Conservation (phyloP, 2,113 vertebrate genomes). For the Nannobrachium achirus region DNA sequence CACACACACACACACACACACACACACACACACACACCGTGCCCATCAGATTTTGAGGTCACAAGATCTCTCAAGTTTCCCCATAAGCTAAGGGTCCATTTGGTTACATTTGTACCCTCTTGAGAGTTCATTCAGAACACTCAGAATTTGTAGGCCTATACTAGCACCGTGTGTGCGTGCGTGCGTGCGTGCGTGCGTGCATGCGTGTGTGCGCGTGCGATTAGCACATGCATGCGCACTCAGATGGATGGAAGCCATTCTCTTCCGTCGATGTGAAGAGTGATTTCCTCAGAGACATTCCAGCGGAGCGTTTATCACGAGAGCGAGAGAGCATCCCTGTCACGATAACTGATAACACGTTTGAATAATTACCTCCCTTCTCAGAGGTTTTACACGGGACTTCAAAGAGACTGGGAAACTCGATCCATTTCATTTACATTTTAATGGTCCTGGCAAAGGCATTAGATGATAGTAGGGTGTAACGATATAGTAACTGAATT, state of each 20-base stretch:
- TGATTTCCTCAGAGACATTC: too few relatives aligned
- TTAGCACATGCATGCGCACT: not conserved
- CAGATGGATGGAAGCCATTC: too few relatives aligned
- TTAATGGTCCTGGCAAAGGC: too few relatives aligned
- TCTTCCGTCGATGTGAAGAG: too few relatives aligned
- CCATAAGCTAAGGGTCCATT: not conserved
- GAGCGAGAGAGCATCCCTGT: not conserved
- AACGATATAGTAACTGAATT: too few relatives aligned
- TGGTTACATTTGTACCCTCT: not conserved
- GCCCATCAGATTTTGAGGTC: conserved; percentile 6
- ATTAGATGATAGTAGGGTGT: too few relatives aligned
- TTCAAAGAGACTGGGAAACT: too few relatives aligned
- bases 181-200: not conserved
- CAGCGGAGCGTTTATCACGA: not conserved
- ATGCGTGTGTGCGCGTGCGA: not conserved
- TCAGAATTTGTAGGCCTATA: too few relatives aligned
- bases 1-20: conserved; percentile 11
- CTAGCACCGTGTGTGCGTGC: not conserved
- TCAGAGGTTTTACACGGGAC: too few relatives aligned
- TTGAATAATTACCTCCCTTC: too few relatives aligned
- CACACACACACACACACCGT: conserved; percentile 17
- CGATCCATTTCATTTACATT: too few relatives aligned
- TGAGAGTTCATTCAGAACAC: not conserved
- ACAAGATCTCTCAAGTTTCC: not conserved
- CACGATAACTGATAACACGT: too few relatives aligned